Evolutionary conservation across 2,797 vertebrate species (phyloP).

Genomic region (Decapterus maruadsi): DNA sequence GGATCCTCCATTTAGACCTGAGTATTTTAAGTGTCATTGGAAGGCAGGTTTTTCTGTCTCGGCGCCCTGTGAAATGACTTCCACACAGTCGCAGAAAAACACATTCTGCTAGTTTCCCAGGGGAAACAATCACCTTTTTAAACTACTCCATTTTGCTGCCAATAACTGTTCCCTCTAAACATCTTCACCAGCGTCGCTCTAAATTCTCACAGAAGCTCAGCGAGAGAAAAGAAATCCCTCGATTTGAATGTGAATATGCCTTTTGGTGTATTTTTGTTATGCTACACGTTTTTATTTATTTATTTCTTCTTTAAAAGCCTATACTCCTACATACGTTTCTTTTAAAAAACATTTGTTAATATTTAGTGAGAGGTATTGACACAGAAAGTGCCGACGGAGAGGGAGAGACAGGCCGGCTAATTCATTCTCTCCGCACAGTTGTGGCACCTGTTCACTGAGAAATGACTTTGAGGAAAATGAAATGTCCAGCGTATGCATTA

Average conservation of each 20-base stretch:
- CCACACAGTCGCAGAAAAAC: conserved; percentile 51
- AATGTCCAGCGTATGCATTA: conserved; percentile 26
- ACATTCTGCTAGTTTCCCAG: conserved; percentile 31
- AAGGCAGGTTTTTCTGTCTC: conserved; percentile 41
- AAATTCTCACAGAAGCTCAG: conserved; percentile 51
- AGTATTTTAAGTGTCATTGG: conserved; percentile 38
- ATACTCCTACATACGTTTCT: conserved; percentile 18
- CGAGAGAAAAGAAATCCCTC: conserved; percentile 1
- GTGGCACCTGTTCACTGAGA: conserved; percentile 33
- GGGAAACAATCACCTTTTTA: conserved; percentile 50
- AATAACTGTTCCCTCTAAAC: conserved; percentile 48
- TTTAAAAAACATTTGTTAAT: conserved; percentile 45
- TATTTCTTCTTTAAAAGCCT: too few species aligned
- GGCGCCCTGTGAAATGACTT: conserved; percentile 51
- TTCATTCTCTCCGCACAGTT: conserved; percentile 41
- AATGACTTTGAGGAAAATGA: conserved; percentile 54
- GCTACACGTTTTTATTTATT: neutral
- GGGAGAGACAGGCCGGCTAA: conserved; percentile 12
- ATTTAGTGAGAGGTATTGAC: conserved; percentile 42
- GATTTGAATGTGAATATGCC: conserved; percentile 31
- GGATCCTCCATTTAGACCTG: conserved; percentile 22
- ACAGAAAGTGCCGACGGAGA: neutral
- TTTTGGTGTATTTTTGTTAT: conserved; percentile 28
- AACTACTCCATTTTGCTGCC: conserved; percentile 50
- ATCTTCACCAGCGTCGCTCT: conserved; percentile 38